phyloP scores from a whole-genome alignment of 35 echinoderm and acorn worm species.

The Lytechinus variegatus region DNA sequence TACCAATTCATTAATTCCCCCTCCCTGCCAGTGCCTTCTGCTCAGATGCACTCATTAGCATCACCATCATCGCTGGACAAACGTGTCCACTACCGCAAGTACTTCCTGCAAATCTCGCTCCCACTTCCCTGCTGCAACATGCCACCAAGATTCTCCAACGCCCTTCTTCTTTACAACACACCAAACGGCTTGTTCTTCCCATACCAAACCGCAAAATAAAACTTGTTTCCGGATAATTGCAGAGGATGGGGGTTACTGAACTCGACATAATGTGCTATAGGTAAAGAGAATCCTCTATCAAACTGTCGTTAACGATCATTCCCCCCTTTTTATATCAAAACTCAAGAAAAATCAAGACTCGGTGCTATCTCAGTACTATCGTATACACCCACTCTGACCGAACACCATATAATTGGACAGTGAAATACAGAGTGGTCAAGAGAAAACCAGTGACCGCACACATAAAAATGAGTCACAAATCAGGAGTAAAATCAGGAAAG shows the following conservation, averaged over 20 bases:
- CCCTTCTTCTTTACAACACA: background rate
- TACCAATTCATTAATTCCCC: background rate
- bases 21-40: background rate
- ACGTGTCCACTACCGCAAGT: constrained; percentile 16
- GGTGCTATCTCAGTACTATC: background rate
- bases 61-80: constrained; percentile 10
- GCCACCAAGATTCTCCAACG: background rate
- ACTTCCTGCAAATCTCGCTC: background rate
- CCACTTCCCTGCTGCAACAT: background rate
- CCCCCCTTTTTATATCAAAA: background rate
- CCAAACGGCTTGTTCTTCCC: background rate
- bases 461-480: constrained; percentile 4
- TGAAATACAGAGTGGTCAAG: background rate
- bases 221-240: background rate
- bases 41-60: constrained; percentile 42
- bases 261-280: background rate
- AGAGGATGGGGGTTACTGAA: background rate
- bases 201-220: background rate
- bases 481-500: background rate
- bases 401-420: background rate
- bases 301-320: constrained; percentile 3
- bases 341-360: background rate
- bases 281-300: background rate
- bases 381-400: background rate
- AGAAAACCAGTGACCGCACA: background rate